Base-by-base conservation (phyloP, 1,140 invertebrate genomes). In the Leptopilina boulardi region DNA sequence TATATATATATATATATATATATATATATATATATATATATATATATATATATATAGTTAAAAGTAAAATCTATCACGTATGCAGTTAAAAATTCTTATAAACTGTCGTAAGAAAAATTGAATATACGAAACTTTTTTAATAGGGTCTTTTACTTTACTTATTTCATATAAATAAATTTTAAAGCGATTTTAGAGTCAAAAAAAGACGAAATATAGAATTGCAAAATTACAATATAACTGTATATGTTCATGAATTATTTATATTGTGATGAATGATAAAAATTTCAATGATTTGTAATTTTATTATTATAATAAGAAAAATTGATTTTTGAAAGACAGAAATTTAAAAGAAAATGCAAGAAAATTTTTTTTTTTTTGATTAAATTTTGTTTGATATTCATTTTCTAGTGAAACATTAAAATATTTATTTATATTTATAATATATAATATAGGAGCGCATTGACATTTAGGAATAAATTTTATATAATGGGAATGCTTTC, bases 381-480 rank as follows among this genome's bases (percentile, higher is more conserved):
- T 34, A 34, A 34, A 34, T 34, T 42, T 42, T 11, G 41, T 47
- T 47, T 4, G n/a, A 47, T 4, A 18, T 51, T 8, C 44, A 42
- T 42, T 11, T 42, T 42, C 13, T 1, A 42, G n/a, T 42, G 18
- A 30, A 66, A 66, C 26, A 23, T 66, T 66, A 30, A 23, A 34
- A n/a, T 66, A 26, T 34, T n/a, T 11, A 26, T 66, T 4, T 34
- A 34, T 34, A 38, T 38, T 4, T 4, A 38, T 38, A n/a, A 30
- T 30, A 30, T 66, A 34, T 30, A 34, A 66, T 66, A 30, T 30
- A 34, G n/a, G 26, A 34, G 59, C 26, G 15, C 59, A 66, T 66
- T 66, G 59, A 66, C 59, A 66, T 66, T 66, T 66, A 34, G 59
- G 59, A 66, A 66, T 66, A 66, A 66, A 66, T 66, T 66, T 66